Evolutionary conservation across 2,113 vertebrate genomes (phyloP).

Genomic region (Fregetta grallaria): DNA sequence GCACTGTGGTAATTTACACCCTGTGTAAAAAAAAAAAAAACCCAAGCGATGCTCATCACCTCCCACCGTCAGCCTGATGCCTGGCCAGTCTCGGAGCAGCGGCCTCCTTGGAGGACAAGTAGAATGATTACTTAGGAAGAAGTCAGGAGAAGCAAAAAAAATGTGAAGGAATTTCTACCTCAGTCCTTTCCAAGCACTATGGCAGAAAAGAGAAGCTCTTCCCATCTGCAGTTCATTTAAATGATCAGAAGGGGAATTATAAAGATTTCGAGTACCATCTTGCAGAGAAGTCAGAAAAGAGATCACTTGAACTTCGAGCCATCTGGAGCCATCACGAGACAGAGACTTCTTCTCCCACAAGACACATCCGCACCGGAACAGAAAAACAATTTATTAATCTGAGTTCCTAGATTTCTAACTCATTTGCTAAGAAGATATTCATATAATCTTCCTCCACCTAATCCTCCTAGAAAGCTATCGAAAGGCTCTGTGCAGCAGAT

Average conservation of each 20-base stretch:
- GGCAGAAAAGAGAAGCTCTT: neutral
- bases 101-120: neutral
- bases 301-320: neutral
- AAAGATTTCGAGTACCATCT: neutral
- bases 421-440: neutral
- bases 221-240: neutral
- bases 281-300: neutral
- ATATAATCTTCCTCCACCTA: neutral
- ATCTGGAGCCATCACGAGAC: neutral
- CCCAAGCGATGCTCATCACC: neutral
- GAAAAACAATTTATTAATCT: neutral
- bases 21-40: neutral
- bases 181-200: neutral
- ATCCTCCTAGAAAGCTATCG: neutral
- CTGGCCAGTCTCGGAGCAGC: fast-evolving
- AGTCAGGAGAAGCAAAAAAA: neutral
- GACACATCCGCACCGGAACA: neutral
- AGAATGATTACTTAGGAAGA: neutral
- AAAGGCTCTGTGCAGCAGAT: neutral
- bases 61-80: neutral
- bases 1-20: too few relatives aligned
- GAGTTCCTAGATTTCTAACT: neutral
- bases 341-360: neutral
- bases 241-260: neutral
- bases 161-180: neutral